These are phyloP conservation scores for Pseudorhiza aurosa DNA, from an alignment of 30 jellyfish, hydroid and myxozoan genomes.

Conservation along the genomic window DNA sequence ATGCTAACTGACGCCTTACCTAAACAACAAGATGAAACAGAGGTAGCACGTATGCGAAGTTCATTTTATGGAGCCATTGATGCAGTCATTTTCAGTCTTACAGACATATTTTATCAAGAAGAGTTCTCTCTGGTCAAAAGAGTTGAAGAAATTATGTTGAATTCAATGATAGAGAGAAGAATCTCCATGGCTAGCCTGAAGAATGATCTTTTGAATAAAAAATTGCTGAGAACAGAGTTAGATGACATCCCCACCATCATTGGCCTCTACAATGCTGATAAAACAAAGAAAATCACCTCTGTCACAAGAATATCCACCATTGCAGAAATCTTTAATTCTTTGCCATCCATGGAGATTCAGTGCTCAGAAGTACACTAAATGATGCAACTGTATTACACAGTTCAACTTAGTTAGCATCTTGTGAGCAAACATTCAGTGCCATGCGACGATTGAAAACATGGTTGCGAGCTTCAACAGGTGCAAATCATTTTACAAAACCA, in stretches of 20 bases:
- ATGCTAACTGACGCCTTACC: no score
- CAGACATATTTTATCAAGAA: background rate
- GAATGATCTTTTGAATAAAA: constrained; percentile 10
- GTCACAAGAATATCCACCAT: background rate
- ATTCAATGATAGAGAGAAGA: background rate
- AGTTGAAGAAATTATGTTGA: background rate
- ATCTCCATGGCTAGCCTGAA: no score
- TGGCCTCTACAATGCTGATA: constrained; percentile 6
- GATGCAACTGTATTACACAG: background rate
- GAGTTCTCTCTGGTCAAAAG: background rate
- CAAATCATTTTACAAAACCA: no score
- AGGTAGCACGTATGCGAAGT: no score
- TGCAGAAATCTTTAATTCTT: constrained; percentile 10
- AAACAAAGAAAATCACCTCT: background rate
- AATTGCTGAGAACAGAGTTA: constrained; percentile 14
- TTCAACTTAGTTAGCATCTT: background rate
- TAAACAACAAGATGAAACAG: no score
- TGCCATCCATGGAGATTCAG: background rate
- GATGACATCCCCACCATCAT: constrained; percentile 10
- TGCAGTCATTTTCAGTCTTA: background rate
- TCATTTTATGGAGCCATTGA: background rate
- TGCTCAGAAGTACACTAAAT: background rate
- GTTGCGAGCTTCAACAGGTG: no score
- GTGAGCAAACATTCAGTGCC: background rate
- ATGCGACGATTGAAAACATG: background rate